These are phyloP conservation scores for Motacilla alba DNA, from an alignment of 2,113 vertebrate species.

Conservation along the genomic window DNA sequence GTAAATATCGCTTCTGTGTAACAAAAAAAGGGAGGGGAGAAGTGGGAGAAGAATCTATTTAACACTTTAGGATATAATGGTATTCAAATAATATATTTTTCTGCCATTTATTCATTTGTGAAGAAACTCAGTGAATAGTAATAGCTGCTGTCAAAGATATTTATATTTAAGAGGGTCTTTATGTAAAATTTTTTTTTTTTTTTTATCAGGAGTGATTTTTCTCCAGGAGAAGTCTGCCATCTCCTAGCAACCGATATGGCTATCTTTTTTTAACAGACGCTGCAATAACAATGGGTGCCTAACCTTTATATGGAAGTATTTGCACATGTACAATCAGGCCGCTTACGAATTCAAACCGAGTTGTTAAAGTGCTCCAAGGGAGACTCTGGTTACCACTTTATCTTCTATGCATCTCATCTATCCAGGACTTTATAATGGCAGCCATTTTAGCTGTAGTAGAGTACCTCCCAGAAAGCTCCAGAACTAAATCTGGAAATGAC, in stretches of 20 bases:
- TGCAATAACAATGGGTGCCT: conserved; percentile 53
- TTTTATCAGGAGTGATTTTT: conserved; percentile 74
- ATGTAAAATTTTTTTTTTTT: conserved; percentile 66
- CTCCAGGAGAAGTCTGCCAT: conserved; percentile 71
- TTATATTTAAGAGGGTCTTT: conserved; percentile 79
- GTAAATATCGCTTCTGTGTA: conserved; percentile 50
- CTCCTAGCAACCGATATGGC: conserved; percentile 78
- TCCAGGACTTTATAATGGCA: neutral
- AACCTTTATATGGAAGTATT: conserved; percentile 69
- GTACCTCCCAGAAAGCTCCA: neutral
- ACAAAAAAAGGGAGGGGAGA: conserved; percentile 34
- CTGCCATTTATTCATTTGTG: conserved; percentile 73
- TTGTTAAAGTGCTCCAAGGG: conserved; percentile 59
- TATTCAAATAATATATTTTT: conserved; percentile 74
- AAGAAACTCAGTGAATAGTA: conserved; percentile 73
- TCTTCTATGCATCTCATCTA: neutral
- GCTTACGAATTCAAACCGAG: conserved; percentile 65
- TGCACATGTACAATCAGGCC: conserved; percentile 67
- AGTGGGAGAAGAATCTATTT: conserved; percentile 57
- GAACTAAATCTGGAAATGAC: neutral
- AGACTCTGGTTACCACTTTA: conserved; percentile 20
- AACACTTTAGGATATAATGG: conserved; percentile 72
- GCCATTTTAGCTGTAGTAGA: neutral
- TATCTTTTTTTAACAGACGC: conserved; percentile 72
- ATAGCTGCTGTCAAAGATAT: conserved; percentile 79